phyloP scores from a whole-genome alignment of 2,888 invertebrate genomes.

The Loripinus fragilis region DNA sequence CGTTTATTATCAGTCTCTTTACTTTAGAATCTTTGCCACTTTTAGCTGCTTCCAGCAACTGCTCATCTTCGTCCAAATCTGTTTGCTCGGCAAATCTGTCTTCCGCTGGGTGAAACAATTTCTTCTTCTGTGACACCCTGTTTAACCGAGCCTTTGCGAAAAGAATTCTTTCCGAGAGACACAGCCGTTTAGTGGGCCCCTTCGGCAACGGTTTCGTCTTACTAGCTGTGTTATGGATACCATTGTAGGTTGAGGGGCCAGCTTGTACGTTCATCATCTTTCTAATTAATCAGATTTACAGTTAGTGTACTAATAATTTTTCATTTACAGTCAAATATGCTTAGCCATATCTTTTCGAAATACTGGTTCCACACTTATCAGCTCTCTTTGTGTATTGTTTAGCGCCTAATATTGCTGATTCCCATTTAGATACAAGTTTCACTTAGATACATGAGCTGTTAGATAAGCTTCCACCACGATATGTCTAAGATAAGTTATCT shows the following conservation, averaged over 20 bases:
- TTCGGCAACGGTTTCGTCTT: constrained; percentile 21
- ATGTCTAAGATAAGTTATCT: not conserved
- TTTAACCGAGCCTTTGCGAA: constrained; percentile 56
- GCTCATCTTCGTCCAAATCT: constrained; percentile 60
- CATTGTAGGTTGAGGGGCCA: constrained; percentile 8
- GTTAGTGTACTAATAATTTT: not conserved
- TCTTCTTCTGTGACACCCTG: constrained; percentile 53
- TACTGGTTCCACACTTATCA: too few relatives aligned
- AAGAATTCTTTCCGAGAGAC: constrained; percentile 56
- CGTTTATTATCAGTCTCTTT: constrained; percentile 54
- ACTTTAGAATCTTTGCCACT: constrained; percentile 71
- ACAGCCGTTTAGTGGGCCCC: constrained; percentile 50
- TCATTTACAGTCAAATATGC: too few relatives aligned
- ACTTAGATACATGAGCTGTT: too few relatives aligned
- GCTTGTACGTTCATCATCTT: constrained; percentile 24
- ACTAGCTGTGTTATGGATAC: not conserved
- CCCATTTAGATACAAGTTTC: too few relatives aligned
- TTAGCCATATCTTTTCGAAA: too few relatives aligned
- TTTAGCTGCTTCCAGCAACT: constrained; percentile 72
- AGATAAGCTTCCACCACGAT: constrained; percentile 5
- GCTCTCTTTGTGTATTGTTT: too few relatives aligned
- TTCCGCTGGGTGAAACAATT: constrained; percentile 44
- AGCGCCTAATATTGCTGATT: too few relatives aligned
- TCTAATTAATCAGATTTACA: not conserved
- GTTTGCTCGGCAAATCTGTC: constrained; percentile 60